Conservation (phyloP, 2,888 invertebrate species). For the Teleiodes luculella region DNA sequence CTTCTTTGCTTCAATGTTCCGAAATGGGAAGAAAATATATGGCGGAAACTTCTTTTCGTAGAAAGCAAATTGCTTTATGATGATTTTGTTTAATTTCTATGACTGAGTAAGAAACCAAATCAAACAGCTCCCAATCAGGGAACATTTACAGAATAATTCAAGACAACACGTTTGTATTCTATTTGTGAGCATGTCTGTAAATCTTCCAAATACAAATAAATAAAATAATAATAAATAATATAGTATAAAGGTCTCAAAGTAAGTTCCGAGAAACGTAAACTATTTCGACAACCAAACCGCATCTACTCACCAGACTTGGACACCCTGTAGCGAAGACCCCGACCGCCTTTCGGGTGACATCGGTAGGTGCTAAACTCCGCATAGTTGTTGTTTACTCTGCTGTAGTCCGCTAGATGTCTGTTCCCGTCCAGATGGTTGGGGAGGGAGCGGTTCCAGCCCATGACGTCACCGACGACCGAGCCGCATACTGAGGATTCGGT, state of each 20-base stretch:
- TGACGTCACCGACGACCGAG: conserved; percentile 71
- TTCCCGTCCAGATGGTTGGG: conserved; percentile 84
- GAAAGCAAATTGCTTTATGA: too few species aligned
- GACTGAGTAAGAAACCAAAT: too few species aligned
- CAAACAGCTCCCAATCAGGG: too few species aligned
- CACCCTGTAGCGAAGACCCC: conserved; percentile 67
- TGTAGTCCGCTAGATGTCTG: conserved; percentile 76
- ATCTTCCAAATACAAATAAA: too few species aligned
- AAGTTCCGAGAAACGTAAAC: conserved; percentile 5
- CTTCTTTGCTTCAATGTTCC: too few species aligned
- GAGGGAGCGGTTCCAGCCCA: conserved; percentile 79
- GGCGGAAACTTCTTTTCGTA: too few species aligned
- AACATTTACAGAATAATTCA: not conserved
- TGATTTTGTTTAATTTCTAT: too few species aligned
- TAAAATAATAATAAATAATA: too few species aligned
- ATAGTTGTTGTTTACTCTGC: conserved; percentile 78
- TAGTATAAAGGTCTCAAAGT: too few species aligned
- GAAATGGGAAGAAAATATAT: too few species aligned
- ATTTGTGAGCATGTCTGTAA: not conserved
- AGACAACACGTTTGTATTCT: not conserved
- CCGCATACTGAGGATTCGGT: conserved; percentile 74
- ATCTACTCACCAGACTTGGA: conserved; percentile 71
- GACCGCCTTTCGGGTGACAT: conserved; percentile 65
- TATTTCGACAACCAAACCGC: conserved; percentile 11
- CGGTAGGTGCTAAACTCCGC: conserved; percentile 68